A percentile compares a stretch with the other conserved stretches of the same genome.
Conservation (phyloP, 2,797 vertebrate genomes). For the Ptychadena robeensis region DNA sequence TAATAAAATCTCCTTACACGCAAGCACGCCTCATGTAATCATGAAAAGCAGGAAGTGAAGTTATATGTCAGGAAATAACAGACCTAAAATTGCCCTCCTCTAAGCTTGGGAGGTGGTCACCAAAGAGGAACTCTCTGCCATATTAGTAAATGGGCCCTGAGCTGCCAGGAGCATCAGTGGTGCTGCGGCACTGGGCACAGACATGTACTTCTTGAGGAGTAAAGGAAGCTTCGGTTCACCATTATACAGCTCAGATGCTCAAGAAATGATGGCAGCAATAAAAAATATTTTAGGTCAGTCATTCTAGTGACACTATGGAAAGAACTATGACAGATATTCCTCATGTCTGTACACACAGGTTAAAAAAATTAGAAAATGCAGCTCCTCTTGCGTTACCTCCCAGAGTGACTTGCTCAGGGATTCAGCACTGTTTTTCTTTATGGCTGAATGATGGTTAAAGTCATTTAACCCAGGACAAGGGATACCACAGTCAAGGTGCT, state of each 20-base stretch:
- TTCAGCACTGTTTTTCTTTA: too few species aligned
- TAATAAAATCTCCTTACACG: slow-evolving; percentile 43
- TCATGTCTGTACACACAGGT: too few species aligned
- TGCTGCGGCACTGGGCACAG: neutral
- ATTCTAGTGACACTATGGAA: neutral
- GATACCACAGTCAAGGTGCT: too few species aligned
- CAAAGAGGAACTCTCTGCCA: slow-evolving; percentile 11
- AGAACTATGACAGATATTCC: neutral
- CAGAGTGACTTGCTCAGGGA: too few species aligned
- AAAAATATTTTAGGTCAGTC: too few species aligned
- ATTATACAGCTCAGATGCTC: neutral
- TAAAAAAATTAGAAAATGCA: too few species aligned
- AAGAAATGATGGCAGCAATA: too few species aligned
- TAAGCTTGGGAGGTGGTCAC: slow-evolving; percentile 35
- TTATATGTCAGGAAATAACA: slow-evolving; percentile 59
- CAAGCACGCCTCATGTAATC: slow-evolving; percentile 50
- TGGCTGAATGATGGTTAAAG: too few species aligned
- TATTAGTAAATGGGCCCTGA: slow-evolving; percentile 2
- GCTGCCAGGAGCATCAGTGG: slow-evolving; percentile 1
- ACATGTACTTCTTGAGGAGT: neutral
- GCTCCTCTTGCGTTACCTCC: too few species aligned
- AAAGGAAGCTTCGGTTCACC: neutral
- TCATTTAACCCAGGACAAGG: too few species aligned
- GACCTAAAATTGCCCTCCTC: slow-evolving; percentile 42
- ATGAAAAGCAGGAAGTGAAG: slow-evolving; percentile 53